phyloP scores from a whole-genome alignment of 2,113 vertebrate species.

The Macaca mulatta region DNA sequence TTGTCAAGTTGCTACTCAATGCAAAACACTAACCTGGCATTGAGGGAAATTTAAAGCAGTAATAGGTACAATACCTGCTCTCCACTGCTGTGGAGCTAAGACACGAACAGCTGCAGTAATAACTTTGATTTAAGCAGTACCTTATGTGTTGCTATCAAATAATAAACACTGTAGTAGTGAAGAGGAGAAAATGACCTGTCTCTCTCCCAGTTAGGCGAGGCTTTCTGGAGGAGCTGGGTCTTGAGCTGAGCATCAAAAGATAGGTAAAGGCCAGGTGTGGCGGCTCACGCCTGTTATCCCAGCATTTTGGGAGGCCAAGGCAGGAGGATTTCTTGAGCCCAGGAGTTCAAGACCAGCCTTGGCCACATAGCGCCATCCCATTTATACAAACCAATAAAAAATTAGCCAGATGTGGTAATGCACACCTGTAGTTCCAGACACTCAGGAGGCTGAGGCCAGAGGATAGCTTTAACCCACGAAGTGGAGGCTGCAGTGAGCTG shows the following conservation, averaged over 20 bases:
- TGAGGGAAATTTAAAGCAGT: slow-evolving; percentile 23
- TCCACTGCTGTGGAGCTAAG: neutral
- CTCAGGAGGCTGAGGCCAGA: no score
- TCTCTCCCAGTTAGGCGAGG: neutral
- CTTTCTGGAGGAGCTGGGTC: neutral
- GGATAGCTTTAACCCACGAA: no score
- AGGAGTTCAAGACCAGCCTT: no score
- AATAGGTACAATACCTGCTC: neutral
- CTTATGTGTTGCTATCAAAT: neutral
- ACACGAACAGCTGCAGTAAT: neutral
- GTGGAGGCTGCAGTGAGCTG: no score
- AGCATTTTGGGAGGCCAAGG: no score
- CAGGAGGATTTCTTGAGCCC: no score
- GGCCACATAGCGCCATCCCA: no score
- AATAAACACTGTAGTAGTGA: neutral
- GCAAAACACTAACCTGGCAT: neutral
- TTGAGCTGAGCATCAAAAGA: neutral
- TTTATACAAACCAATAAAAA: no score
- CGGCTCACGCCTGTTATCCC: no score
- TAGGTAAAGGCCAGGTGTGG: neutral
- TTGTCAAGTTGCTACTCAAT: neutral
- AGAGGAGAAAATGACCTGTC: neutral
- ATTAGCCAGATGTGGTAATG: no score
- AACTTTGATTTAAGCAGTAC: neutral
- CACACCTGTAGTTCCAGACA: no score